Conservation (phyloP, 2,113 vertebrate species). For the Ifrita kowaldi region DNA sequence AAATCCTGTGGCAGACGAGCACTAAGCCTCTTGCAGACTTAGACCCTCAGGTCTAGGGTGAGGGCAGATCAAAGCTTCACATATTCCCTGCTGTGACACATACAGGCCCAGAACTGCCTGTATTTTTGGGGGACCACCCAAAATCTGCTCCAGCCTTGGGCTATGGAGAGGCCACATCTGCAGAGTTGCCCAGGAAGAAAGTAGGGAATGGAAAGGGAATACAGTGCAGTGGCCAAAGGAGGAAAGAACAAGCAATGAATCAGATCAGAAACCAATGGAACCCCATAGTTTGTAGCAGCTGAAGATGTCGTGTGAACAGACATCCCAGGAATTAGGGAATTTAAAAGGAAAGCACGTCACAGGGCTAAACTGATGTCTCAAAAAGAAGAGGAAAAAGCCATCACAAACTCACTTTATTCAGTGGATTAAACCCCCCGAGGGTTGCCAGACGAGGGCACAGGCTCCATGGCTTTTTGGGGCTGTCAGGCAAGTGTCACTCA, state of each 20-base stretch:
- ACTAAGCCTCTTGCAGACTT: background rate
- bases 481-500: accelerated
- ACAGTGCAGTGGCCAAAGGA: background rate
- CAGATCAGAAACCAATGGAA: background rate
- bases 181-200: background rate
- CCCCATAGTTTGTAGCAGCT: accelerated
- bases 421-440: background rate
- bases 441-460: background rate
- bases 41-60: background rate
- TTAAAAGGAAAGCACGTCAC: background rate
- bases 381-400: background rate
- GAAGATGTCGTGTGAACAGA: background rate
- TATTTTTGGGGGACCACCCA: background rate
- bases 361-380: background rate
- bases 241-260: background rate
- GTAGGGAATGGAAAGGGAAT: background rate
- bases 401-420: background rate
- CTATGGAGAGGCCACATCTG: background rate
- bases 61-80: background rate
- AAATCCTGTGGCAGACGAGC: background rate
- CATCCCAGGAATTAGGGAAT: background rate
- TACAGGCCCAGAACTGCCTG: background rate
- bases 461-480: background rate
- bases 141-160: background rate
- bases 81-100: background rate